Conservation (phyloP, 2,797 vertebrate species). For the Diplodus sargus region DNA sequence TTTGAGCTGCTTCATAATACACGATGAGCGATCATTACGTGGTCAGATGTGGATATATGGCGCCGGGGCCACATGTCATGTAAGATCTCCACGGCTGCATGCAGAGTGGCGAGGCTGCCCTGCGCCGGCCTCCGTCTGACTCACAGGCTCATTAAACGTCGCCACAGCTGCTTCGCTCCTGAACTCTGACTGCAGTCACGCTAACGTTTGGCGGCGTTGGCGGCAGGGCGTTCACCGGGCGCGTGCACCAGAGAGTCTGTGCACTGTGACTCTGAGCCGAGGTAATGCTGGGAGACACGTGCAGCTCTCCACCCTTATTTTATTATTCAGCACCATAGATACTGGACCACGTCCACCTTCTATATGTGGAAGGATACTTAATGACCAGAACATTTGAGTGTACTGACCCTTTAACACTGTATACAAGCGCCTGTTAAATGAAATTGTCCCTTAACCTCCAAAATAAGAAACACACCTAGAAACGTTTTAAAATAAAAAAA, state of each 20-base stretch:
- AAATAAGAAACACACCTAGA: too few species aligned
- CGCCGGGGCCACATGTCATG: conserved; percentile 16
- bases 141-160: conserved; percentile 57
- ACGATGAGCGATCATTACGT: conserved; percentile 20
- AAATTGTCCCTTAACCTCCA: too few species aligned
- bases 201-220: conserved; percentile 18
- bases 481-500: too few species aligned
- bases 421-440: too few species aligned
- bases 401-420: too few species aligned
- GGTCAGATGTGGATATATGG: conserved; percentile 20
- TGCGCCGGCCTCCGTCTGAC: conserved; percentile 40
- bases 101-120: conserved; percentile 27
- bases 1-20: not conserved
- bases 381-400: too few species aligned
- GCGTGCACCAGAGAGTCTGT: not conserved
- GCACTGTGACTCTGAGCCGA: not conserved
- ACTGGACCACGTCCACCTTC: conserved; percentile 8
- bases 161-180: conserved; percentile 52
- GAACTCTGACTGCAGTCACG: conserved; percentile 51
- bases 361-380: too few species aligned
- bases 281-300: conserved; percentile 21
- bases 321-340: conserved; percentile 46
- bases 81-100: conserved; percentile 29
- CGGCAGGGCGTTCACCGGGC: conserved; percentile 39
- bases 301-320: conserved; percentile 43